Evolutionary conservation across 2,888 invertebrate species (phyloP).

Genomic region (Polyploca ridens): DNA sequence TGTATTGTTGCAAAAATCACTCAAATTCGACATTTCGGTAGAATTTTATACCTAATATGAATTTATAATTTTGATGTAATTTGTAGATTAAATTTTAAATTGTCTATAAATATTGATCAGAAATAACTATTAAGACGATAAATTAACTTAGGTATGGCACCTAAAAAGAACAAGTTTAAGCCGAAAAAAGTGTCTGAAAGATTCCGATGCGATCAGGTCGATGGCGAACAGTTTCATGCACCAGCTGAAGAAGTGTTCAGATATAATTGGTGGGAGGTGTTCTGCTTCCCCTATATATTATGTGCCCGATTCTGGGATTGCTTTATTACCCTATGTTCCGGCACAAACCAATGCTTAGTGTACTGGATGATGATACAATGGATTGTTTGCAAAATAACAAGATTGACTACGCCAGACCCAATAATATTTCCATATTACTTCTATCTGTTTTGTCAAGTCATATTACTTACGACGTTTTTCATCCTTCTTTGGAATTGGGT

Average conservation of each 20-base stretch:
- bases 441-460: constrained; percentile 71
- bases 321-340: constrained; percentile 59
- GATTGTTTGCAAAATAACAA: constrained; percentile 68
- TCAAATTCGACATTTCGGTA: background rate
- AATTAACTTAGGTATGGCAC: constrained; percentile 38
- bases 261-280: constrained; percentile 72
- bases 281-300: constrained; percentile 71
- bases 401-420: constrained; percentile 62
- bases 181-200: constrained; percentile 24
- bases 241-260: constrained; percentile 57
- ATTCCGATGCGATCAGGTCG: constrained; percentile 50
- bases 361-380: constrained; percentile 75
- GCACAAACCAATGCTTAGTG: constrained; percentile 67
- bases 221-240: constrained; percentile 58
- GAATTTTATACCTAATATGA: background rate
- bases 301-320: constrained; percentile 64
- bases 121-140: background rate
- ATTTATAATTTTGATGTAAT: background rate
- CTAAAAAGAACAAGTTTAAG: constrained; percentile 43
- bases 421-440: constrained; percentile 74
- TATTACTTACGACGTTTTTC: constrained; percentile 56
- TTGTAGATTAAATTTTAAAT: too few species aligned
- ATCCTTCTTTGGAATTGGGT: constrained; percentile 56
- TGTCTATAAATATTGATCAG: background rate
- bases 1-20: background rate